A percentile compares a stretch with the other conserved stretches of the same genome.
Conservation (phyloP, 2,113 vertebrate genomes). For the Acanthochromis polyacanthus region DNA sequence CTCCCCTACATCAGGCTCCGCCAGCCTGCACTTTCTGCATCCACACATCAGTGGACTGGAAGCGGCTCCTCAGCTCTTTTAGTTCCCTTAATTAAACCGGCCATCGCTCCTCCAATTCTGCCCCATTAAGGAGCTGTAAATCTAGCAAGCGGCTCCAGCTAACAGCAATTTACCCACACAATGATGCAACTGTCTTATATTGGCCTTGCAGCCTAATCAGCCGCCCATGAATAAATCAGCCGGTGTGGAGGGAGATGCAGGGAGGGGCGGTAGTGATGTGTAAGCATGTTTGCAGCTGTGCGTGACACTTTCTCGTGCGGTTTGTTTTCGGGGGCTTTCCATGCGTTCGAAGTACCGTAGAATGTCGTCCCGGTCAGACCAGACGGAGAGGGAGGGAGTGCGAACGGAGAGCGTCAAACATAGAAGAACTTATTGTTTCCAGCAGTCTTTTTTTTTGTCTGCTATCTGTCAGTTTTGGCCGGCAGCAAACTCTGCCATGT, state of each 20-base stretch:
- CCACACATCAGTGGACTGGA: slow-evolving; percentile 52
- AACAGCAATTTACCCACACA: slow-evolving; percentile 72
- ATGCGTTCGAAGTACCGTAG: neutral
- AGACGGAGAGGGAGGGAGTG: slow-evolving; percentile 44
- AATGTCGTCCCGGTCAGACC: slow-evolving; percentile 18
- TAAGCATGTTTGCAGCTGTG: slow-evolving; percentile 21
- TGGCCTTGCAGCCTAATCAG: slow-evolving; percentile 64
- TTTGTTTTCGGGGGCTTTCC: neutral
- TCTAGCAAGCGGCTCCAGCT: slow-evolving; percentile 66
- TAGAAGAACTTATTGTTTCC: slow-evolving; percentile 54
- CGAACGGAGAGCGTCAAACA: slow-evolving; percentile 42
- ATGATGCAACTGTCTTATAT: slow-evolving; percentile 54
- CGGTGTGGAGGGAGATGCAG: neutral
- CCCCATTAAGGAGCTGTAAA: slow-evolving; percentile 81
- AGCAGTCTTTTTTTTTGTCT: slow-evolving; percentile 40
- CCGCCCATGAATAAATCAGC: slow-evolving; percentile 68
- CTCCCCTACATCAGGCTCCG: slow-evolving; percentile 35
- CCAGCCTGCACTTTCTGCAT: neutral
- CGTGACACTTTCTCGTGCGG: slow-evolving; percentile 23
- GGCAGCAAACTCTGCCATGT: slow-evolving; percentile 49
- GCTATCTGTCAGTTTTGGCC: slow-evolving; percentile 54
- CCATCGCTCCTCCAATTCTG: slow-evolving; percentile 68
- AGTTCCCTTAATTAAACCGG: slow-evolving; percentile 78
- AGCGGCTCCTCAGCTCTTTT: slow-evolving; percentile 73
- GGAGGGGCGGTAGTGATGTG: slow-evolving; percentile 10